Percentiles rank a stretch among this genome's conserved stretches.
Evolutionary conservation across 2,888 invertebrate genomes (phyloP).

Genomic region (Pharmacophagus antenor): DNA sequence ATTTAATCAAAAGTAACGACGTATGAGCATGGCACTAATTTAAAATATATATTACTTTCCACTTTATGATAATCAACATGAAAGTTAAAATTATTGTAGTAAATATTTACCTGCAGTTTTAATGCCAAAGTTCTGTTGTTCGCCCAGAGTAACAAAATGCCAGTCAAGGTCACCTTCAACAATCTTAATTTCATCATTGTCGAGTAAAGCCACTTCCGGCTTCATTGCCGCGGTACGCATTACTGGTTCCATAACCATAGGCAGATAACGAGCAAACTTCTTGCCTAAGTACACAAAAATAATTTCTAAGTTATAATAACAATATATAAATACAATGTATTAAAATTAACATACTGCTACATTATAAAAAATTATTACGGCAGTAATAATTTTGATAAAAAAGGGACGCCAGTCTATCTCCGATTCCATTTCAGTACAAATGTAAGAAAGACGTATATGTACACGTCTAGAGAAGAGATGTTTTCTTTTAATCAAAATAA

Average conservation of each 20-base stretch:
- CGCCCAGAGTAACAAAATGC: conserved; percentile 96
- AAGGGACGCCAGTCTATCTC: no score
- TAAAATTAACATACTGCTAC: no score
- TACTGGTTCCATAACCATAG: conserved; percentile 97
- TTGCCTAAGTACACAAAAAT: conserved; percentile 74
- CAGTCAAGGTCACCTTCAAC: conserved; percentile 94
- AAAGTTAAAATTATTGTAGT: not conserved
- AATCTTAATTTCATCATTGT: conserved; percentile 91
- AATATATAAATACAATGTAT: no score
- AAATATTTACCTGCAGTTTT: conserved; percentile 86
- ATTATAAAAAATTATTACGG: no score
- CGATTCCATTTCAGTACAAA: no score
- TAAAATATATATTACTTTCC: no score
- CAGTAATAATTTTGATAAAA: no score
- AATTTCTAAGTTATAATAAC: not conserved
- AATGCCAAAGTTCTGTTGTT: conserved; percentile 97
- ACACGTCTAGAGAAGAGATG: no score
- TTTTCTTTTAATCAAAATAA: no score
- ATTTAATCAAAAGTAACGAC: not conserved
- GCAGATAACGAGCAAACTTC: conserved; percentile 94
- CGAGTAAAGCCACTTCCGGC: conserved; percentile 94
- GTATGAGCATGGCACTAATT: no score
- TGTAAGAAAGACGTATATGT: no score
- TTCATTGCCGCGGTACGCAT: conserved; percentile 95
- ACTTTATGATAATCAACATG: not conserved